Base-by-base conservation (phyloP, 2,797 vertebrate genomes). In the Uromys caudimaculatus region DNA sequence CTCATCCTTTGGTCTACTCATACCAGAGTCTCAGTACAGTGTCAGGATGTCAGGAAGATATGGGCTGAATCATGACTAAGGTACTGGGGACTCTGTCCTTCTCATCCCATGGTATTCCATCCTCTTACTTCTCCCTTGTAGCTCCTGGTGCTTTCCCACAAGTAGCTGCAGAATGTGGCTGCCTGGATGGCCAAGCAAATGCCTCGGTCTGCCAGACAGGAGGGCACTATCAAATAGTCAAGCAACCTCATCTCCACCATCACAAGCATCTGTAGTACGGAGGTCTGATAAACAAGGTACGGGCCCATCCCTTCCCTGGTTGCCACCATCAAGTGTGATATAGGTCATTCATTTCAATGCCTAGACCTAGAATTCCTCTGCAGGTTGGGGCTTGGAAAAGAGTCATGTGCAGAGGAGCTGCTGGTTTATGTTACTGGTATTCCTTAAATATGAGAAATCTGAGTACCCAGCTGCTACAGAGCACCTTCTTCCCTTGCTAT, bases 71-170 rank as follows among this genome's bases (percentile, higher is more conserved):
- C 24, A 82, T 44, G 27, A 9, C 62, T 16, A 62, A 62, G 24
- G 58, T 32, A 47, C 23, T 24, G 6, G 5, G n/a, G n/a, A 27
- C 23, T 14, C n/a, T 27, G 16, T 84, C 27, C 9, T 64, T 9
- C 16, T 58, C 54, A 54, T 13, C 10, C 56, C n/a, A 27, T 29
- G 38, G 58, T 12, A 32, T 64, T 47, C 38, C 58, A 62, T 5
- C 14, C 23, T 44, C 38, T 84, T 11, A 3, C 95, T 54, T 95
- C 95, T 54, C 56, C 86, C 69, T 1, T 14, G 21, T 67, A 99
- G 99, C 97, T 99, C 98, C 99, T 99, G 98, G 99, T 99, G 97
- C 98, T 99, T 98, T 99, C 99, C 11, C 99, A 99, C 98, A 99
- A 99, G 97, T 99, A 99, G 96, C 97, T 99, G 92, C 99, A 99